phyloP scores from a whole-genome alignment of 1,140 invertebrate genomes.

The Drosophila orosa region DNA sequence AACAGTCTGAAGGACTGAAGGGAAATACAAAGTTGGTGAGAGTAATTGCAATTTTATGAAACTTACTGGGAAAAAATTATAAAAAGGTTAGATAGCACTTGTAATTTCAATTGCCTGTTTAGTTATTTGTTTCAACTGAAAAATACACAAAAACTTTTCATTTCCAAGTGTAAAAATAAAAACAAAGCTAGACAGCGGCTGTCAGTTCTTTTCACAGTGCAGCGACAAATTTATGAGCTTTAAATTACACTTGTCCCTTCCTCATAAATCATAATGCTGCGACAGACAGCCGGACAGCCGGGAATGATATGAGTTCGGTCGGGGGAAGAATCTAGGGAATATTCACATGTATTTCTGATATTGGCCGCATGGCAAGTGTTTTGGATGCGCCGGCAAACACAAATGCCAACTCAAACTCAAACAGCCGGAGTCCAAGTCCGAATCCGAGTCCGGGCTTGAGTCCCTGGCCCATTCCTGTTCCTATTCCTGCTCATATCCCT shows the following conservation, averaged over 20 bases:
- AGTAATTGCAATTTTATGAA: conserved; percentile 5
- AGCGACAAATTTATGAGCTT: conserved; percentile 76
- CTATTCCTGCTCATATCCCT: conserved; percentile 12
- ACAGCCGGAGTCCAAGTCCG: conserved; percentile 13
- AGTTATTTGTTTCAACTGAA: background rate
- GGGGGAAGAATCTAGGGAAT: conserved; percentile 50
- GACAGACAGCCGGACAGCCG: conserved; percentile 16
- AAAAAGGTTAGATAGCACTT: background rate
- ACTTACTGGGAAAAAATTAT: background rate
- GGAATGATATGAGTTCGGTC: conserved; percentile 51
- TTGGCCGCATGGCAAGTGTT: conserved; percentile 70
- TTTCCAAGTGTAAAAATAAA: background rate
- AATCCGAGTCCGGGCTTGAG: conserved; percentile 10
- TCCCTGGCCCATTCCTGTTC: conserved; percentile 25
- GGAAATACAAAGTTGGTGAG: background rate
- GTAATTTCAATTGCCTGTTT: background rate
- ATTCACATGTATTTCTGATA: conserved; percentile 72
- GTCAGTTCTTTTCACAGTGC: conserved; percentile 24
- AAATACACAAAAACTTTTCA: background rate
- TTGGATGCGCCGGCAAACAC: conserved; percentile 48
- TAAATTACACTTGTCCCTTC: conserved; percentile 78
- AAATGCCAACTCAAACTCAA: conserved; percentile 41
- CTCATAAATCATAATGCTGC: conserved; percentile 71
- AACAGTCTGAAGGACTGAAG: conserved; percentile 1
- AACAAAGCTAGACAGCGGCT: background rate